These are phyloP conservation scores for Leucoraja ocellata DNA, from an alignment of 2,797 vertebrate species.

Conservation along the genomic window DNA sequence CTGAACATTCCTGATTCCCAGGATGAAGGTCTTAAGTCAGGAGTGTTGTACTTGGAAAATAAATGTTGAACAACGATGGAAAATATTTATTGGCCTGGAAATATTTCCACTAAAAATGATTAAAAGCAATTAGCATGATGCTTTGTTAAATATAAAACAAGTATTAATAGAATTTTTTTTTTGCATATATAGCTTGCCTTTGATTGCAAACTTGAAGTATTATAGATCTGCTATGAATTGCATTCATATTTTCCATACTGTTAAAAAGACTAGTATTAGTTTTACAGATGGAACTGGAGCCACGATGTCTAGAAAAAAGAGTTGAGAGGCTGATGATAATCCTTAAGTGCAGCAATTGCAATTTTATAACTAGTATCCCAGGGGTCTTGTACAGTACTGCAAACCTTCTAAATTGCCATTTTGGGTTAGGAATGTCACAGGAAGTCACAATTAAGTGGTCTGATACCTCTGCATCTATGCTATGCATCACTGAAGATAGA, in stretches of 20 bases:
- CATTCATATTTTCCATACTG: constrained; percentile 83
- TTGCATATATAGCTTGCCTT: neutral
- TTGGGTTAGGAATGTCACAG: constrained; percentile 53
- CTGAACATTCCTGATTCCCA: neutral
- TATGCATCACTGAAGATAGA: constrained; percentile 48
- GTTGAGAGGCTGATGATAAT: constrained; percentile 54
- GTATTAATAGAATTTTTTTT: neutral
- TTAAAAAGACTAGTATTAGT: constrained; percentile 66
- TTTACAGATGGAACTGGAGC: constrained; percentile 79
- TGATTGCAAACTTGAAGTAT: neutral
- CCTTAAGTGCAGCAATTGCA: constrained; percentile 65
- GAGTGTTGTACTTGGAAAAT: neutral
- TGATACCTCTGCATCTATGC: constrained; percentile 44
- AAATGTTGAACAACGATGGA: neutral
- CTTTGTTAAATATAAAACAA: neutral
- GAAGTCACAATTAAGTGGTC: constrained; percentile 53
- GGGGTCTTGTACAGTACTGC: constrained; percentile 51
- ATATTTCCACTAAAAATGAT: neutral
- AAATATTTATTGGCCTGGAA: neutral
- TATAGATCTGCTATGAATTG: constrained; percentile 56
- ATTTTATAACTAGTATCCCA: constrained; percentile 58
- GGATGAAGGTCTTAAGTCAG: neutral
- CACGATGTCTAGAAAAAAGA: constrained; percentile 64
- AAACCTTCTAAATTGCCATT: constrained; percentile 48
- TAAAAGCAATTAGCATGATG: neutral